phyloP scores from a whole-genome alignment of 92 coral and sea anemone genomes.

The Phenganax subtilis region DNA sequence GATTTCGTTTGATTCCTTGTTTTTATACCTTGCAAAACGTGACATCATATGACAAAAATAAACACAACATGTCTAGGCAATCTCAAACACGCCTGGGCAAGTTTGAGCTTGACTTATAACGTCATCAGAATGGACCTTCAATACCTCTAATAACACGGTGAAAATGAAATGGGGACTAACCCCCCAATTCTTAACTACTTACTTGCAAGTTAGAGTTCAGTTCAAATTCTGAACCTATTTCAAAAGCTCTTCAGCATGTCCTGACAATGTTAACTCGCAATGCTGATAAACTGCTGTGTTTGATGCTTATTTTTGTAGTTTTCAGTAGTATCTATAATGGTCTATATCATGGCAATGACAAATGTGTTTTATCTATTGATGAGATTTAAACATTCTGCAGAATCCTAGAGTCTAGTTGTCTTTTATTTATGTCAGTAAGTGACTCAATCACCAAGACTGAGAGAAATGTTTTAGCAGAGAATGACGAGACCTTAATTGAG shows the following conservation, averaged over 20 bases:
- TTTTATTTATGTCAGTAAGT: not conserved
- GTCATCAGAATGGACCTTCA: too few relatives aligned
- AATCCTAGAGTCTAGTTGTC: too few relatives aligned
- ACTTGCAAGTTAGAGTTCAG: not conserved
- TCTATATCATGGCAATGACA: not conserved
- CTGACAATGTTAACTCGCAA: not conserved
- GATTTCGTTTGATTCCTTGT: too few relatives aligned
- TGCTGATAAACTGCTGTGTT: not conserved
- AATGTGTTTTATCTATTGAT: not conserved
- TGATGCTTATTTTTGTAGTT: not conserved
- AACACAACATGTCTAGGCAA: too few relatives aligned
- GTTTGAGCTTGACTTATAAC: too few relatives aligned
- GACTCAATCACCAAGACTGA: not conserved
- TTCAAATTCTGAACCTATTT: not conserved
- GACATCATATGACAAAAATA: too few relatives aligned
- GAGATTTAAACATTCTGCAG: not conserved
- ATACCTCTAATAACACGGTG: too few relatives aligned
- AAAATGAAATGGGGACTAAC: too few relatives aligned
- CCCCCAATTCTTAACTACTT: not conserved
- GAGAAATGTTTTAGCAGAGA: not conserved
- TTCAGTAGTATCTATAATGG: not conserved
- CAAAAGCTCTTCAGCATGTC: not conserved
- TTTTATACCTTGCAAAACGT: too few relatives aligned
- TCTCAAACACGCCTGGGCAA: too few relatives aligned
- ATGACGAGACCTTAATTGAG: not conserved